phyloP scores from a whole-genome alignment of 2,888 invertebrate genomes.

The Stratiomys singularior region DNA sequence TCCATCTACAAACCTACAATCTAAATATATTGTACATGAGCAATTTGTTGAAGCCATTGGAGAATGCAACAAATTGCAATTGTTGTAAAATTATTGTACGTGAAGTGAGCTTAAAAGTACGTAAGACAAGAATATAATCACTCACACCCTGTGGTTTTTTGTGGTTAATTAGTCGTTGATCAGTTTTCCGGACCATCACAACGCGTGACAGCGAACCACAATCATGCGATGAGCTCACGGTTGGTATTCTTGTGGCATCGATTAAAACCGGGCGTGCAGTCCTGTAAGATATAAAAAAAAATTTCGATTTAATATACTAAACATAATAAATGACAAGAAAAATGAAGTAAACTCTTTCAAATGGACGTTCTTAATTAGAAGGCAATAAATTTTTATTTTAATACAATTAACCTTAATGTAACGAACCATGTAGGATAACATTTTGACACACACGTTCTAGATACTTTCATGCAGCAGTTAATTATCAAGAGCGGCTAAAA shows the following conservation, averaged over 20 bases:
- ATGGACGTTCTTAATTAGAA: too few species aligned
- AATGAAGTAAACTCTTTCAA: neutral
- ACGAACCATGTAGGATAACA: too few species aligned
- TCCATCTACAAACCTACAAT: neutral
- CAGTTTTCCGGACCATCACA: slow-evolving; percentile 76
- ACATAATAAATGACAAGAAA: slow-evolving; percentile 5
- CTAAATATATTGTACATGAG: slow-evolving; percentile 18
- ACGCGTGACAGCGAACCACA: slow-evolving; percentile 69
- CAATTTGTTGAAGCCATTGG: neutral
- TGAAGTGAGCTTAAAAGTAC: neutral
- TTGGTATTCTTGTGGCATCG: slow-evolving; percentile 57
- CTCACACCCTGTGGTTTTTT: slow-evolving; percentile 65
- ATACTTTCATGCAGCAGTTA: too few species aligned
- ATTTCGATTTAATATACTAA: neutral
- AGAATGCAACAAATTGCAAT: slow-evolving; percentile 13
- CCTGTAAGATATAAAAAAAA: slow-evolving; percentile 52
- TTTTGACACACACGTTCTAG: too few species aligned
- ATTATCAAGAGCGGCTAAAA: too few species aligned
- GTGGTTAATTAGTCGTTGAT: slow-evolving; percentile 73
- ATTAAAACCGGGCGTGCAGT: slow-evolving; percentile 56
- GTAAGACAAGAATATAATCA: slow-evolving; percentile 37
- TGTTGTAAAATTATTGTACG: too few species aligned
- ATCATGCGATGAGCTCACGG: slow-evolving; percentile 62
- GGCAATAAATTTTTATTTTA: too few species aligned
- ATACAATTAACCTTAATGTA: too few species aligned